Evolutionary conservation across 2,113 vertebrate genomes (phyloP).

Genomic region (Hydrochoerus hydrochaeris): DNA sequence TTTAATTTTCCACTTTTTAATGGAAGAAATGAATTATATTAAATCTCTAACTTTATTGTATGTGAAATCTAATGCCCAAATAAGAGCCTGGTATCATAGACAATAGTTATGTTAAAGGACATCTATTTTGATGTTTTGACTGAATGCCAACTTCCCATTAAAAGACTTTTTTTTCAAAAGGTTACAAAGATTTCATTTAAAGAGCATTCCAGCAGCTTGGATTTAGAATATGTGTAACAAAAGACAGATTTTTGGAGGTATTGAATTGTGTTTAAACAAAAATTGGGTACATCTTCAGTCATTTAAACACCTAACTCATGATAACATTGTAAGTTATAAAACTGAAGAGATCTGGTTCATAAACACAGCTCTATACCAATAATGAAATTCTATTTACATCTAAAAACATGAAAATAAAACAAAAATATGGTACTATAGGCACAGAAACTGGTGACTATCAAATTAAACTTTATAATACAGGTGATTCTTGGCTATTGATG

Average conservation of each 20-base stretch:
- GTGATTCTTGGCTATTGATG: background rate
- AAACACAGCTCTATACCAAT: background rate
- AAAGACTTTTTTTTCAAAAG: conserved; percentile 47
- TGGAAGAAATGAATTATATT: background rate
- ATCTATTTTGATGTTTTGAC: conserved; percentile 50
- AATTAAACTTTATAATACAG: background rate
- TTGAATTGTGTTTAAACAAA: background rate
- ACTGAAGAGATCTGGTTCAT: background rate
- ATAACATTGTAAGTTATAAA: background rate
- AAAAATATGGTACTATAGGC: background rate
- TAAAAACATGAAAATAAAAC: conserved; percentile 41
- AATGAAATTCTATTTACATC: background rate
- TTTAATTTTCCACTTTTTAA: background rate
- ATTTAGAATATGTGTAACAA: conserved; percentile 43
- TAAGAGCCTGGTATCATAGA: background rate
- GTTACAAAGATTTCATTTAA: conserved; percentile 51
- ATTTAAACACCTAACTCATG: background rate
- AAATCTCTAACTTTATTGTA: conserved; percentile 16
- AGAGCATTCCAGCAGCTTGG: conserved; percentile 12
- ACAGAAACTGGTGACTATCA: background rate
- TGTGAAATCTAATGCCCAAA: background rate
- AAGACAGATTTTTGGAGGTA: background rate
- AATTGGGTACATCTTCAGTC: background rate
- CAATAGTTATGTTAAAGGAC: conserved; percentile 50
- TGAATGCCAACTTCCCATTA: conserved; percentile 2